Conservation (phyloP, 2,113 vertebrate species). For the Catharus fuscescens region DNA sequence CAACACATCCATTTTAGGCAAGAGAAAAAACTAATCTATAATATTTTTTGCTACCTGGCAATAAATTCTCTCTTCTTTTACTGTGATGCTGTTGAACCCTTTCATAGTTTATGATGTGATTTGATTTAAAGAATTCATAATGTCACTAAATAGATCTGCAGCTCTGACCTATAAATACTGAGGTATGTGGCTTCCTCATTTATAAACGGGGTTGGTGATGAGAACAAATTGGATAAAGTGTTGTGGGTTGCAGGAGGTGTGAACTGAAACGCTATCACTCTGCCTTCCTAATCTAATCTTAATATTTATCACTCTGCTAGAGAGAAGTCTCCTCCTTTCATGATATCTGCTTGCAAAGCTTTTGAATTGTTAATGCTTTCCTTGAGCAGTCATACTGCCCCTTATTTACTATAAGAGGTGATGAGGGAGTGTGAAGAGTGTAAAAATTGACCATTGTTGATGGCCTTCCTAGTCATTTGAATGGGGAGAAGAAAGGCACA, state of each 20-base stretch:
- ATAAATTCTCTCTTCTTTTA: conserved; percentile 10
- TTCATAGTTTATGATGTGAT: neutral
- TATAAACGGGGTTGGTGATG: neutral
- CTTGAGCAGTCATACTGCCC: neutral
- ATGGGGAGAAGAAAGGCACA: neutral
- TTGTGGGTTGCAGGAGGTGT: conserved; percentile 14
- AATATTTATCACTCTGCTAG: neutral
- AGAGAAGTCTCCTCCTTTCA: neutral
- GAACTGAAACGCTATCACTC: neutral
- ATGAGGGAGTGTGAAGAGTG: neutral
- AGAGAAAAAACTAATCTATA: neutral
- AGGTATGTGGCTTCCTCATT: conserved; percentile 2
- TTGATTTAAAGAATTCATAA: conserved; percentile 46
- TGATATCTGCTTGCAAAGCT: neutral
- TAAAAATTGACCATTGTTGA: neutral
- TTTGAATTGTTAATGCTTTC: neutral
- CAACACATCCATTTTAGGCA: neutral
- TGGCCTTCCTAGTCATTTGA: neutral
- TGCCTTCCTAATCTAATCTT: conserved; percentile 14
- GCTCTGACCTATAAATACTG: conserved; percentile 27
- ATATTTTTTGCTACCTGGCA: neutral
- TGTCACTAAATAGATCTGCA: conserved; percentile 5
- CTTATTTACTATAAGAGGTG: neutral
- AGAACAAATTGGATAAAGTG: conserved; percentile 24
- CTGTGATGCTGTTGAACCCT: neutral